Conservation (phyloP, 92 coral and sea anemone species). For the Palythoa caribaeorum region DNA sequence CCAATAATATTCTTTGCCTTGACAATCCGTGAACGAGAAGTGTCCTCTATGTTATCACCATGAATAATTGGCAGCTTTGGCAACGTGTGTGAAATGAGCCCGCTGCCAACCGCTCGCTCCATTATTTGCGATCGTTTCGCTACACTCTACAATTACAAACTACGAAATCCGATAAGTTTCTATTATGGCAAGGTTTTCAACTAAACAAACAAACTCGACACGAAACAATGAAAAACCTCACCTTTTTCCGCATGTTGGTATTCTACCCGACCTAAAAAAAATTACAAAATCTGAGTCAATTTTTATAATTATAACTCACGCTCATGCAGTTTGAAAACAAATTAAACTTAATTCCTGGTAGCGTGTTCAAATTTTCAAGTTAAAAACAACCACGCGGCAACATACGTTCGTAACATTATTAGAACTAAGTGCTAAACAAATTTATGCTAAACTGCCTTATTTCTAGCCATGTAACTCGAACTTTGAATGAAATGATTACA, state of each 20-base stretch:
- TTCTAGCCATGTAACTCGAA: constrained; percentile 27
- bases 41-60: neutral
- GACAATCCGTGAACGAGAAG: neutral
- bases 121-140: constrained; percentile 5
- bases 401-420: neutral
- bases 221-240: constrained; percentile 50
- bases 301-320: neutral
- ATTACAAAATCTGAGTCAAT: constrained; percentile 16
- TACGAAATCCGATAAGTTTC: constrained; percentile 69
- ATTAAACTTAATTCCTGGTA: neutral
- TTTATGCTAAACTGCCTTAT: neutral
- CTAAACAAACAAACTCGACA: constrained; percentile 68
- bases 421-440: neutral
- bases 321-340: constrained; percentile 25
- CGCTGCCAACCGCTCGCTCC: neutral
- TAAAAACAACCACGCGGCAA: neutral
- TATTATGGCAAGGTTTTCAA: constrained; percentile 56
- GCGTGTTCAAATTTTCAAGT: neutral
- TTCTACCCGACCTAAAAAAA: constrained; percentile 82
- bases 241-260: constrained; percentile 79
- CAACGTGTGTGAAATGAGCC: constrained; percentile 12
- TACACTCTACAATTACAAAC: constrained; percentile 56
- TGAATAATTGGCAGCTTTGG: constrained; percentile 11
- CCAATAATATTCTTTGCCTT: neutral
- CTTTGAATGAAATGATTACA: constrained; percentile 41